Conservation (phyloP, 2,797 vertebrate genomes). For the Apodemus agrarius region DNA sequence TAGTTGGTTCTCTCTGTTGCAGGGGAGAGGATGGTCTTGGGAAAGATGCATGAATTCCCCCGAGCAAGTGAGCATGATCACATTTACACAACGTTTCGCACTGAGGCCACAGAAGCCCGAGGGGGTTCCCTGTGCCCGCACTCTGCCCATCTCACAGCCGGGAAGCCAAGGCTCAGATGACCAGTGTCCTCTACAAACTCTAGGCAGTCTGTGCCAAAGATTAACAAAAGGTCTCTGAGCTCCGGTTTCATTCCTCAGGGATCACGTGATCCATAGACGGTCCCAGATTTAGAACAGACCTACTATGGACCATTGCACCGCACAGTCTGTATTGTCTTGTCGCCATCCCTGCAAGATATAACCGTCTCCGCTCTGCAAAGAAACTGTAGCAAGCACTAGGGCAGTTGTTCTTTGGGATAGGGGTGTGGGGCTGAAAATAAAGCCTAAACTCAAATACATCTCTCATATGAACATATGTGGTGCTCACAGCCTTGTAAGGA, state of each 20-base stretch:
- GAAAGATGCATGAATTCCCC: background rate
- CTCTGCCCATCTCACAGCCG: slow-evolving; percentile 4
- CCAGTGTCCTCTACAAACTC: background rate
- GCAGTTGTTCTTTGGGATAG: background rate
- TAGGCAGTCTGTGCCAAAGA: background rate
- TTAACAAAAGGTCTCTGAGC: background rate
- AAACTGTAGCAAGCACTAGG: background rate
- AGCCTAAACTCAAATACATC: background rate
- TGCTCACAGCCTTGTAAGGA: background rate
- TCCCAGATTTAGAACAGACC: no score
- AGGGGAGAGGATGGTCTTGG: background rate
- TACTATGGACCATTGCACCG: background rate
- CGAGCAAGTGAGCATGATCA: background rate
- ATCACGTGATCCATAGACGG: background rate
- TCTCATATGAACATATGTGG: background rate
- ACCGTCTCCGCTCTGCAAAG: background rate
- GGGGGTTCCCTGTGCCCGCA: background rate
- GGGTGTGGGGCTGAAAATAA: background rate
- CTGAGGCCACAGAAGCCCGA: background rate
- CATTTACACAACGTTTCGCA: background rate
- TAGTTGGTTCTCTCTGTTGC: background rate
- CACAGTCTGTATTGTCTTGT: background rate
- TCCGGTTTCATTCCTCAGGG: background rate
- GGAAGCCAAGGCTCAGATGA: background rate
- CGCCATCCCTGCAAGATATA: background rate